Percentiles rank a stretch among this genome's conserved stretches.
These are phyloP conservation scores for Listrodromus nycthemerus DNA, from an alignment of 2,888 invertebrate genomes.

Conservation along the genomic window DNA sequence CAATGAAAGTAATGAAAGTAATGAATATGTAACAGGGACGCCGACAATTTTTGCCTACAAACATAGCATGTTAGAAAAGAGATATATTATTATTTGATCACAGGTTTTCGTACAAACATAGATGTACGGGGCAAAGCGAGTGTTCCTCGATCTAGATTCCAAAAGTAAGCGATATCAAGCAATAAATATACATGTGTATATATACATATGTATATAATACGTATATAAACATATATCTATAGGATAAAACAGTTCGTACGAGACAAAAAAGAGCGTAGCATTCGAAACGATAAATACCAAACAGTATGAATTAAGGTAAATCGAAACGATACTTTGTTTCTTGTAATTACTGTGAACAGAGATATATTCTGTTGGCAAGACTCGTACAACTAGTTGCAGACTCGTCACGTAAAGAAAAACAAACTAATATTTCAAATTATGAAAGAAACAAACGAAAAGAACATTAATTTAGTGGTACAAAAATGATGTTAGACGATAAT, in stretches of 20 bases:
- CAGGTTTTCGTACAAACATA: constrained; percentile 25
- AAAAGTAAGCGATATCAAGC: constrained; percentile 61
- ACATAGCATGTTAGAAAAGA: constrained; percentile 78
- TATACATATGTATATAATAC: background rate
- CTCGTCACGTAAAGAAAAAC: constrained; percentile 51
- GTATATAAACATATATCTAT: background rate
- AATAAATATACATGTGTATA: background rate
- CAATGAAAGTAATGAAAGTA: constrained; percentile 39
- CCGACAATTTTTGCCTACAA: constrained; percentile 36
- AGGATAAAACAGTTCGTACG: constrained; percentile 12
- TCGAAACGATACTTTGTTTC: constrained; percentile 57
- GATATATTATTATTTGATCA: constrained; percentile 75
- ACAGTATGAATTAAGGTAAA: constrained; percentile 39
- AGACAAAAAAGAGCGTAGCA: constrained; percentile 10
- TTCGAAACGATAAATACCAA: constrained; percentile 31
- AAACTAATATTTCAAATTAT: constrained; percentile 57
- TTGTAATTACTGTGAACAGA: constrained; percentile 18
- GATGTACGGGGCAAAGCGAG: background rate
- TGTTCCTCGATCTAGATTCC: constrained; percentile 24
- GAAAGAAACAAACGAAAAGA: constrained; percentile 67
- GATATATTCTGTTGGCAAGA: constrained; percentile 32
- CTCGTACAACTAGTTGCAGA: background rate
- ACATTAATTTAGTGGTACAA: constrained; percentile 82
- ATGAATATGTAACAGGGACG: constrained; percentile 46
- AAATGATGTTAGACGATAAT: constrained; percentile 84